phyloP scores from a whole-genome alignment of 2,888 invertebrate species.

The Craniophora ligustri region DNA sequence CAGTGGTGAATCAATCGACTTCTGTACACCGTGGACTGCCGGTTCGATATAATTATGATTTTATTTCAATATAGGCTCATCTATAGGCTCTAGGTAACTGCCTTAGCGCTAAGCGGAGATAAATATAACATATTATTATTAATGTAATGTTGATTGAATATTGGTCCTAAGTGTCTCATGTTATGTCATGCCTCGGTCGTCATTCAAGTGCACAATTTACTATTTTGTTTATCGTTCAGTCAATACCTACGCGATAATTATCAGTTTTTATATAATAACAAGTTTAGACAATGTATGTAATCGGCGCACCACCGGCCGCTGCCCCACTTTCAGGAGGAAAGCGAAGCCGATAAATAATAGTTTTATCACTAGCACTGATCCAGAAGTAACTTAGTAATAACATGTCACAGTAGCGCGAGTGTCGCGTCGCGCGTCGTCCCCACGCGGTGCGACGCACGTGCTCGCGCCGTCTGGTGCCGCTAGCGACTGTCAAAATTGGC shows the following conservation, averaged over 20 bases:
- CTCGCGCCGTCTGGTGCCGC: constrained; percentile 56
- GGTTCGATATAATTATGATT: no score
- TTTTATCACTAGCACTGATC: constrained; percentile 67
- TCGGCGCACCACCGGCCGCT: constrained; percentile 46
- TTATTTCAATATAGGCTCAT: no score
- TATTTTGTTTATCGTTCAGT: constrained; percentile 5
- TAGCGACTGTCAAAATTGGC: constrained; percentile 70
- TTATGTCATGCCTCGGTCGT: neutral
- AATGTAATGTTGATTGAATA: no score
- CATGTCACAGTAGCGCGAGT: constrained; percentile 42
- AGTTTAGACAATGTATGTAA: constrained; percentile 53
- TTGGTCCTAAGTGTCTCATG: no score
- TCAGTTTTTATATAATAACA: no score
- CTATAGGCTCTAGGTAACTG: no score
- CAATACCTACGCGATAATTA: neutral
- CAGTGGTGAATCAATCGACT: no score
- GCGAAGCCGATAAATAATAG: constrained; percentile 52
- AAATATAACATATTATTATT: no score
- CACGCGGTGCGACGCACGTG: constrained; percentile 42
- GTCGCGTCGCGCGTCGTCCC: neutral
- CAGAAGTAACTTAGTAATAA: constrained; percentile 56
- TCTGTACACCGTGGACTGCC: no score
- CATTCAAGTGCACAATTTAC: constrained; percentile 7
- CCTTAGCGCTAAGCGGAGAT: no score
- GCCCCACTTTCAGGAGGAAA: constrained; percentile 57